Evolutionary conservation across 1,140 invertebrate genomes (phyloP), one percentile per base, ranked within the genome.

Genomic region (Sesamia nonagrioides): DNA sequence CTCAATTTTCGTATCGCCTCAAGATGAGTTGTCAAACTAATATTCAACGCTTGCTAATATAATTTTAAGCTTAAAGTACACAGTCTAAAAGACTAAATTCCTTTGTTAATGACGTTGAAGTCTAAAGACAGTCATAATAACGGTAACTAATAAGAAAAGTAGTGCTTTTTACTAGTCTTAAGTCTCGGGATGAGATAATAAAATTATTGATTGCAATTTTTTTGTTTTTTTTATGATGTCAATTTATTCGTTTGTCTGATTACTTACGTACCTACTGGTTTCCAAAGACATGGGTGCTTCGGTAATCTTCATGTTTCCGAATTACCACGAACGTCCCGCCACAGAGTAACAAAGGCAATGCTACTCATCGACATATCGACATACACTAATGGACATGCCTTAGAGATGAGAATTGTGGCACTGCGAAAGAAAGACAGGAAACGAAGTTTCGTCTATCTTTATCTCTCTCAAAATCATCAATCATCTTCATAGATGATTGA

Each of bases 101-200:
- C 68, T 45, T 27, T 71, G 68, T 54, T 35, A 4, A 9, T 66
- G 40, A 35, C 58, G 58, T 60, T 15, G 45, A 54, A 9, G 48
- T 71, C 68, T 68, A 68, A 48, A 71, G 68, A 71, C 68, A 52
- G 40, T 27, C 18, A 17, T 48, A 45, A 60, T 68, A 68, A 71
- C 48, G 48, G 68, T 71, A 50, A 27, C 17, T 56, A 66, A 27
- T 71, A 71, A 71, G 52, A 15, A 13, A 60, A 48, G 71, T 42
- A 73, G 71, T 58, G 71, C 71, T 73, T 73, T 73, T 37, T 73
- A 73, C 71, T 73, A 73, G 52, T 58, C 71, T 58, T 58, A 73
- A 72, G 69, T 73, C 71, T 73, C 54, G 9, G 50, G n/a, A 73
- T 42, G 54, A 73, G 52, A 60, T 58, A 58, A 73, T 42, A 58